Percentiles rank a stretch among this genome's conserved stretches.
phyloP scores from a whole-genome alignment of 1,140 invertebrate genomes.

The Bombus waltoni region DNA sequence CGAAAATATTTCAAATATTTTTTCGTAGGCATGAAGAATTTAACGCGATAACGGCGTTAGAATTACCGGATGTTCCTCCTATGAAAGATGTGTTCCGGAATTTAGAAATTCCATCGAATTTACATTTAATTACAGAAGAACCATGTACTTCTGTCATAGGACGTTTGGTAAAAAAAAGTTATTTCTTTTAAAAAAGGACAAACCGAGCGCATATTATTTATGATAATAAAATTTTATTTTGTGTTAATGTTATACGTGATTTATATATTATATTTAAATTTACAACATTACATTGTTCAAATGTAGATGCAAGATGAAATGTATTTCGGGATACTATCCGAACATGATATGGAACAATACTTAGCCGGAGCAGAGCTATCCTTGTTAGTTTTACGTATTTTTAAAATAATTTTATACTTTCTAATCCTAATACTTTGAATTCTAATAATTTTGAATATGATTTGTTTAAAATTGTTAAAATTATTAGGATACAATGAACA shows the following conservation, averaged over 20 bases:
- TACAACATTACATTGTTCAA: background rate
- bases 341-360: constrained; percentile 21
- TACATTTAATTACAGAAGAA: constrained; percentile 28
- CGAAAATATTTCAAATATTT: background rate
- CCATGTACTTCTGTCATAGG: background rate
- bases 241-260: background rate
- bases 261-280: background rate
- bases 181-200: background rate
- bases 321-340: constrained; percentile 29
- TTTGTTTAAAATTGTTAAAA: background rate
- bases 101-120: background rate
- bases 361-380: background rate
- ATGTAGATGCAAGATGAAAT: constrained; percentile 45
- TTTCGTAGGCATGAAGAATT: background rate
- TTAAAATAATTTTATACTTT: background rate
- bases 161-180: constrained; percentile 6
- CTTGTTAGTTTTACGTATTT: constrained; percentile 22
- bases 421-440: background rate
- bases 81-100: background rate
- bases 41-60: background rate
- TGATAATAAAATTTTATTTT: background rate
- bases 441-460: background rate
- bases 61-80: background rate
- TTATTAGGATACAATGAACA: background rate
- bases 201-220: background rate